Base-by-base conservation (phyloP, 1,140 invertebrate genomes). In the Anastrepha ludens region DNA sequence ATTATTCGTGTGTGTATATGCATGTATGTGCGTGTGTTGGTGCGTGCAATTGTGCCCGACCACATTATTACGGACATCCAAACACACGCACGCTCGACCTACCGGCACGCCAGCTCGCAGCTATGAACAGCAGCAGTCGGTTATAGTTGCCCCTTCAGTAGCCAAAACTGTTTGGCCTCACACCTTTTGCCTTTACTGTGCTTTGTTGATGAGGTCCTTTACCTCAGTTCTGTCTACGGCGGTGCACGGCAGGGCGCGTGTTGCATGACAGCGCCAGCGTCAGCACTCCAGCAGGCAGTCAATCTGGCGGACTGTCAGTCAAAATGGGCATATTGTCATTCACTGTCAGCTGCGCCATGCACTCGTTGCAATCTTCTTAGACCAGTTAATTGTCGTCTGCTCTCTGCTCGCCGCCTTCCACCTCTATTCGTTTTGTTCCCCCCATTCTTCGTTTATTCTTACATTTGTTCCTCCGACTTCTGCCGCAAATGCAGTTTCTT, bases 151-250 rank as follows among this genome's bases (percentile, higher is more conserved):
- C 47, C 47, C 74, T 13, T 50, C 20, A 81, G 74, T 58, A 81
- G 74, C 74, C 74, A 11, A 55, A 29, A 81, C 74, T 81, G 47
- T 81, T 55, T 20, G 50, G 47, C 50, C 74, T 81, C 74, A 81
- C 74, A 81, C 74, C 74, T 81, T 81, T 50, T 20, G 6, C 15
- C 70, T 50, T 50, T 15, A n/a, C 17, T 3, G n/a, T 29, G 29
- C 29, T 55, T 55, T 55, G 50, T 11, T 55, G 50, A 6, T 55
- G 50, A 81, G 74, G 47, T 81, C 74, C 74, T 81, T 81, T 81
- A 50, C 74, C 74, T 81, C 74, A 58, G 2, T 41, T 7, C 2
- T 29, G 17, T 7, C n/a, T 7, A 29, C 17, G n/a, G 17, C 2
- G n/a, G 8, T 55, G 17, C 74, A 58, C 50, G 47, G 47, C n/a